Evolutionary conservation across 2,888 invertebrate species (phyloP).

Genomic region (Iselma pallidipennis): DNA sequence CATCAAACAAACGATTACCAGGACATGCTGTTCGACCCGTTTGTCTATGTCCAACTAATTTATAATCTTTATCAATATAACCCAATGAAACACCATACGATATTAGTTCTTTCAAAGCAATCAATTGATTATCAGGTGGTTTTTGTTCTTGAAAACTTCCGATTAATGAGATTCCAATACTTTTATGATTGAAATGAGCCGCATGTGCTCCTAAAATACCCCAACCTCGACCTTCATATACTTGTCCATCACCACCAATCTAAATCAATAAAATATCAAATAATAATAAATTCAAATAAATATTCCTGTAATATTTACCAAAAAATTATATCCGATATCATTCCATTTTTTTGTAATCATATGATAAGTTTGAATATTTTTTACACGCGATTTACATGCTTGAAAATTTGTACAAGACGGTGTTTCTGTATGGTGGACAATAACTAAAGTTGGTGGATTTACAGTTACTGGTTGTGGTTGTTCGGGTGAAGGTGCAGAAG

Average conservation of each 20-base stretch:
- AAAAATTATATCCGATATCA: constrained; percentile 53
- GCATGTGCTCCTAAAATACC: constrained; percentile 64
- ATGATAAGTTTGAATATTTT: constrained; percentile 52
- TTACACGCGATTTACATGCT: constrained; percentile 50
- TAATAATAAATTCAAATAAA: neutral
- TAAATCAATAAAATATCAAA: constrained; percentile 39
- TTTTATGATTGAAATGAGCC: constrained; percentile 62
- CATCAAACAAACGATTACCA: constrained; percentile 34
- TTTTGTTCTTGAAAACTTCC: constrained; percentile 52
- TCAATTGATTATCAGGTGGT: constrained; percentile 31
- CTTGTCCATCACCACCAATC: constrained; percentile 66
- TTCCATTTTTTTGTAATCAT: constrained; percentile 43
- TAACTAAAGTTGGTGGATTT: constrained; percentile 50
- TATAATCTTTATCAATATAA: constrained; percentile 29
- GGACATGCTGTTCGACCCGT: constrained; percentile 35
- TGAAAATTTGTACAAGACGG: constrained; percentile 47
- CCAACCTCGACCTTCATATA: constrained; percentile 72
- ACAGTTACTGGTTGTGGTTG: constrained; percentile 24
- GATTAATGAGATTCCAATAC: constrained; percentile 67
- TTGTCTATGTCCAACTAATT: constrained; percentile 40
- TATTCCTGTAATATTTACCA: constrained; percentile 41
- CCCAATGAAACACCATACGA: constrained; percentile 29
- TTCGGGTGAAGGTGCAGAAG: constrained; percentile 40
- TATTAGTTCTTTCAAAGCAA: constrained; percentile 33
- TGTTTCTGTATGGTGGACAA: constrained; percentile 57